phyloP scores from a whole-genome alignment of 2,113 vertebrate genomes.

The Semicossyphus pulcher region DNA sequence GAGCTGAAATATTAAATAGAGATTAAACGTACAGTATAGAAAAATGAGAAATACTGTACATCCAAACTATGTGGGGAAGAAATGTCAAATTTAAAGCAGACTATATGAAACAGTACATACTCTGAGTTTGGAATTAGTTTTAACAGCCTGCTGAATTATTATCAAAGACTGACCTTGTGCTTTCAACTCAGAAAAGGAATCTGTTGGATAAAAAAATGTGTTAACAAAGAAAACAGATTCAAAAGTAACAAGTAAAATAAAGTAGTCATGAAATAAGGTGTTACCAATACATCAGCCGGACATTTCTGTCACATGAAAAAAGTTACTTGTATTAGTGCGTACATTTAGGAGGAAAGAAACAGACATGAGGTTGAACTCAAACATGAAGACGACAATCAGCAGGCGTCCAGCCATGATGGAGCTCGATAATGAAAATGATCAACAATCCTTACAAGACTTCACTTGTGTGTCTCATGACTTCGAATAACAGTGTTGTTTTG shows the following conservation, averaged over 20 bases:
- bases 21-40: background rate
- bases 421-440: background rate
- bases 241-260: no score
- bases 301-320: no score
- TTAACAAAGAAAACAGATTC: background rate
- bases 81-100: no score
- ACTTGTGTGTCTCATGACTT: background rate
- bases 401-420: conserved; percentile 6
- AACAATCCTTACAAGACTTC: background rate
- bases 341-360: background rate
- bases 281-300: background rate
- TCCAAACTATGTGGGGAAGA: no score
- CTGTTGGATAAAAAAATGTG: background rate
- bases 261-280: no score
- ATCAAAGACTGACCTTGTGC: conserved; percentile 14
- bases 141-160: no score
- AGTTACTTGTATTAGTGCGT: no score
- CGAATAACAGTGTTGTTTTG: background rate
- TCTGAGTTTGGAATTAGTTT: no score
- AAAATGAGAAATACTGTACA: background rate
- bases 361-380: conserved; percentile 7
- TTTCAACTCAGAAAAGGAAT: conserved; percentile 3
- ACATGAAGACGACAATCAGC: conserved; percentile 8
- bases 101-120: no score
- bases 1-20: conserved; percentile 9